phyloP scores from a whole-genome alignment of 2,888 invertebrate species.

The Linnaemya vulpina region DNA sequence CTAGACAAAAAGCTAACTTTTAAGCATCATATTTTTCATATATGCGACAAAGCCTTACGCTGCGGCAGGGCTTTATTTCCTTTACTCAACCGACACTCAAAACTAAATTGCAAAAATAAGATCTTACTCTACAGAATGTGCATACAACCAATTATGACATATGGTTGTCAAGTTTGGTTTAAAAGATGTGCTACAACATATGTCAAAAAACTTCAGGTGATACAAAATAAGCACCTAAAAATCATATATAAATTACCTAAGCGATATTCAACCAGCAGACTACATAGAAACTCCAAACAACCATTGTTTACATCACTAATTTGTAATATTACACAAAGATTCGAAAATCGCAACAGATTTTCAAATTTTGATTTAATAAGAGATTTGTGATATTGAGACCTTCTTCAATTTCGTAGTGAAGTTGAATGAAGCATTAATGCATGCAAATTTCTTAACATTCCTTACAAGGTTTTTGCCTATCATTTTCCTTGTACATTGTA shows the following conservation, averaged over 20 bases:
- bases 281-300: neutral
- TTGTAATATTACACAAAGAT: neutral
- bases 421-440: neutral
- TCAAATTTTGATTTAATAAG: neutral
- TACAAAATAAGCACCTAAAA: slow-evolving; percentile 11
- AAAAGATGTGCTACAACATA: neutral
- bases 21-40: neutral
- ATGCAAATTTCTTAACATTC: neutral
- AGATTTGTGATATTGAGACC: neutral
- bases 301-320: neutral
- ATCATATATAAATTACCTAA: neutral
- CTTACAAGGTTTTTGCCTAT: neutral
- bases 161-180: neutral
- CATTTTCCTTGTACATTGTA: neutral
- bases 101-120: neutral
- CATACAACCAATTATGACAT: neutral
- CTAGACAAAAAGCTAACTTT: slow-evolving; percentile 12
- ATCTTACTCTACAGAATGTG: slow-evolving; percentile 1
- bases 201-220: neutral
- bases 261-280: neutral
- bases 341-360: slow-evolving; percentile 3
- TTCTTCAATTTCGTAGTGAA: neutral
- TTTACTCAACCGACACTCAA: neutral
- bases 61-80: neutral
- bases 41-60: neutral